These are phyloP conservation scores for Limnodromus scolopaceus DNA, from an alignment of 2,797 vertebrate species.

Conservation along the genomic window DNA sequence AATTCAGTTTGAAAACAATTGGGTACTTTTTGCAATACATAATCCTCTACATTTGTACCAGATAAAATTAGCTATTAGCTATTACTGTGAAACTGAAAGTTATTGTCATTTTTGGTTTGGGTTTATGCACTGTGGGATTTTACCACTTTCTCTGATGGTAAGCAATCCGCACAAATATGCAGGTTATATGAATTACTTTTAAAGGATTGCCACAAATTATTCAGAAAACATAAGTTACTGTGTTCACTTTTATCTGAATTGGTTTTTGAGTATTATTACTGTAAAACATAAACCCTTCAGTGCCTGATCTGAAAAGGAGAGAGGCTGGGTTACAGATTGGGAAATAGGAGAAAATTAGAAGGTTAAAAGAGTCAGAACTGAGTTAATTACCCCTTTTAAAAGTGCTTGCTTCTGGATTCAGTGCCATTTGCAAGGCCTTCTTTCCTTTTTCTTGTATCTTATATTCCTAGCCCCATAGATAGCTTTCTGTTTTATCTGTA, in stretches of 20 bases:
- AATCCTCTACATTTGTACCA: background rate
- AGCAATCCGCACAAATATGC: background rate
- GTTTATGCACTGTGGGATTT: background rate
- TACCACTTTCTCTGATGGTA: background rate
- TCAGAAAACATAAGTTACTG: background rate
- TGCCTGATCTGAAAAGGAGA: constrained; percentile 29
- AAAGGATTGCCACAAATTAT: background rate
- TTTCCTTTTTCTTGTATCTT: background rate
- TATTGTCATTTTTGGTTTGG: background rate
- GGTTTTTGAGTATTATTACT: constrained; percentile 2
- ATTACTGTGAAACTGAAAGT: background rate
- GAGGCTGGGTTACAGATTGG: background rate
- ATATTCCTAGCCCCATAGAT: background rate
- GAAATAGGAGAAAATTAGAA: constrained; percentile 29
- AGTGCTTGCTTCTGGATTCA: background rate
- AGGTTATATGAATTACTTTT: background rate
- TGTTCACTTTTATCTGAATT: background rate
- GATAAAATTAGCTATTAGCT: background rate
- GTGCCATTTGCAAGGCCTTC: background rate
- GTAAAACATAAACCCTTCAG: background rate
- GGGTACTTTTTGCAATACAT: background rate
- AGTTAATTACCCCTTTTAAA: background rate
- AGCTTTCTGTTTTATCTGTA: constrained; percentile 27
- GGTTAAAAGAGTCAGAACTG: background rate
- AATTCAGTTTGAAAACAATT: background rate